These are phyloP conservation scores for Xestia sexstrigata DNA, from an alignment of 2,888 invertebrate genomes.

Conservation along the genomic window DNA sequence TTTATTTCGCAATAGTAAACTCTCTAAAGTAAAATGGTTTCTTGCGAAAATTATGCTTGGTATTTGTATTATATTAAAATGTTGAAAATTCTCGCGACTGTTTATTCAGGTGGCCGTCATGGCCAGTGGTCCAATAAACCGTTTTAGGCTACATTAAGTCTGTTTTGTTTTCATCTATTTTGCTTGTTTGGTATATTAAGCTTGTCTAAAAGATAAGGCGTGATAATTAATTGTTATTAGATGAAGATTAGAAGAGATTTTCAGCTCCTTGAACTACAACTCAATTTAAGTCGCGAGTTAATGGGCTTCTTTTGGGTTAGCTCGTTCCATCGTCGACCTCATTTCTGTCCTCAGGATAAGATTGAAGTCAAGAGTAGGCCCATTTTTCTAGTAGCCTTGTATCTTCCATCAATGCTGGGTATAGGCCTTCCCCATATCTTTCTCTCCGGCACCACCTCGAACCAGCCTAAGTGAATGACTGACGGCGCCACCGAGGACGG, in stretches of 20 bases:
- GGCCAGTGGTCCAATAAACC: constrained; percentile 67
- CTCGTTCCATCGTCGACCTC: neutral
- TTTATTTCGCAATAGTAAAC: constrained; percentile 36
- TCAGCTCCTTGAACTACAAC: neutral
- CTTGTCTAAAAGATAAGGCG: constrained; percentile 9
- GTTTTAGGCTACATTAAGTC: constrained; percentile 45
- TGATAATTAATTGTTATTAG: neutral
- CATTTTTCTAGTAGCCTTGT: too few relatives aligned
- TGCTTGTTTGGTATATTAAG: constrained; percentile 17
- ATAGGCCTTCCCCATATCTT: too few relatives aligned
- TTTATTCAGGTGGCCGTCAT: constrained; percentile 65
- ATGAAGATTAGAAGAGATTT: constrained; percentile 1
- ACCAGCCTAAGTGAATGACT: too few relatives aligned
- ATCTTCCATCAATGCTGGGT: too few relatives aligned
- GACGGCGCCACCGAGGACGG: too few relatives aligned
- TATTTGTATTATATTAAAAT: constrained; percentile 51
- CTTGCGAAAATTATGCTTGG: constrained; percentile 51
- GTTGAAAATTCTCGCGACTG: constrained; percentile 36
- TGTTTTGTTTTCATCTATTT: constrained; percentile 24
- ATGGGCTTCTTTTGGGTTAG: neutral
- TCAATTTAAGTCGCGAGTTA: neutral
- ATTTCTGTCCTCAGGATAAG: neutral
- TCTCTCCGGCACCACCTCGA: too few relatives aligned
- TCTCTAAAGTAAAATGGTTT: constrained; percentile 56
- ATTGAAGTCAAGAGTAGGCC: neutral